Evolutionary conservation across 2,797 vertebrate genomes (phyloP).

Genomic region (Staurois parvus): DNA sequence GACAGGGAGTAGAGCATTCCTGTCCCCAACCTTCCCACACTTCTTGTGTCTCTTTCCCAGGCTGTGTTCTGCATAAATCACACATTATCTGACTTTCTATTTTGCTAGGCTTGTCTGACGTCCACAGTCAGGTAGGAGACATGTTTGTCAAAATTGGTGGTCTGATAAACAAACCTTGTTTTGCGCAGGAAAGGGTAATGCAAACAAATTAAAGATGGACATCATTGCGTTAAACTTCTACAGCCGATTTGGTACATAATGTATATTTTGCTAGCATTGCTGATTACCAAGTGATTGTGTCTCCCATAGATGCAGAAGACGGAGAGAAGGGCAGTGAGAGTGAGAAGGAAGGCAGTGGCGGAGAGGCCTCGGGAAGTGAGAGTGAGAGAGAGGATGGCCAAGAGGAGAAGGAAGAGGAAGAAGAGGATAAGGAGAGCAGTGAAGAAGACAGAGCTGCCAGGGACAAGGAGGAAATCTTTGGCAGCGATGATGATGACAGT

Average conservation of each 20-base stretch:
- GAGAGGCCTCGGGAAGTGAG: constrained; percentile 71
- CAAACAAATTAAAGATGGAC: no score
- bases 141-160: no score
- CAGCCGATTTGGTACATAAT: neutral
- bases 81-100: no score
- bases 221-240: no score
- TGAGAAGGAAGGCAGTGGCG: constrained; percentile 73
- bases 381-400: constrained; percentile 71
- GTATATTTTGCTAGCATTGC: neutral
- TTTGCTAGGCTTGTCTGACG: no score
- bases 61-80: no score
- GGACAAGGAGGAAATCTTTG: constrained; percentile 91
- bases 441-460: constrained; percentile 81
- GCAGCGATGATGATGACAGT: constrained; percentile 84
- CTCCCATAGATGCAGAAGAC: constrained; percentile 79
- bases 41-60: no score
- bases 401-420: constrained; percentile 67
- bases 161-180: no score
- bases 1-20: no score
- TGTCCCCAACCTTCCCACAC: no score
- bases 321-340: constrained; percentile 88
- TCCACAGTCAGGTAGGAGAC: no score
- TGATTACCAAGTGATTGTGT: neutral
- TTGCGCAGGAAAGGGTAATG: no score
- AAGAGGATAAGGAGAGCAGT: constrained; percentile 68